Percentiles rank a stretch among this genome's conserved stretches.
Conservation (phyloP, 2,888 invertebrate species). For the Andrena minutula region DNA sequence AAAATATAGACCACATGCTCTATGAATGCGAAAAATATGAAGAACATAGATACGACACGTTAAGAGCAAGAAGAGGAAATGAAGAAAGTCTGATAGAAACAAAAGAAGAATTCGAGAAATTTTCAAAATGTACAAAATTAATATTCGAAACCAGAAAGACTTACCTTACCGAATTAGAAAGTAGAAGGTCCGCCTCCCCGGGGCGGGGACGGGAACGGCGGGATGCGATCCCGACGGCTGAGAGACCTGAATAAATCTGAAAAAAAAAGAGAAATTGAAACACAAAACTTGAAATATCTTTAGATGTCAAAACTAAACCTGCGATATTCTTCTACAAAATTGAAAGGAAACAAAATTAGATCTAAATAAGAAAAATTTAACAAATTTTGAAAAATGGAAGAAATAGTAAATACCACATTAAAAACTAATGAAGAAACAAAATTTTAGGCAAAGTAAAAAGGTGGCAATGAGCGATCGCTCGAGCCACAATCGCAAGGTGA, state of each 20-base stretch:
- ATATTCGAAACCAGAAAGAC: neutral
- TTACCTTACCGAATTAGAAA: neutral
- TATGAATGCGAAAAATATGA: neutral
- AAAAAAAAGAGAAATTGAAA: no score
- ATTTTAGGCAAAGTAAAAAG: no score
- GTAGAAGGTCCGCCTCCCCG: no score
- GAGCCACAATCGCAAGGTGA: constrained; percentile 4
- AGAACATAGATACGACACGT: neutral
- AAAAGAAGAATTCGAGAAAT: neutral
- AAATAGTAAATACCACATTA: no score
- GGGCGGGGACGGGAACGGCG: neutral
- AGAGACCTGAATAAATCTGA: neutral
- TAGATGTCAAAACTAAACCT: no score
- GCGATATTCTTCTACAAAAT: no score
- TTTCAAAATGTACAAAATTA: neutral
- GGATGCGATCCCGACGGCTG: neutral
- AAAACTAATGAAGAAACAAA: no score
- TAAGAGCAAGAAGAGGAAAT: neutral
- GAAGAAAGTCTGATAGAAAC: neutral
- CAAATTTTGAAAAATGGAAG: no score
- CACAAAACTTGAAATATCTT: no score
- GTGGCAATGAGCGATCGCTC: no score
- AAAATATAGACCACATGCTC: neutral
- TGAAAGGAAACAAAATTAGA: no score
- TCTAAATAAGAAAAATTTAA: no score